Conservation (phyloP, 23 tunicate genomes). For the Aplidium turbinatum region DNA sequence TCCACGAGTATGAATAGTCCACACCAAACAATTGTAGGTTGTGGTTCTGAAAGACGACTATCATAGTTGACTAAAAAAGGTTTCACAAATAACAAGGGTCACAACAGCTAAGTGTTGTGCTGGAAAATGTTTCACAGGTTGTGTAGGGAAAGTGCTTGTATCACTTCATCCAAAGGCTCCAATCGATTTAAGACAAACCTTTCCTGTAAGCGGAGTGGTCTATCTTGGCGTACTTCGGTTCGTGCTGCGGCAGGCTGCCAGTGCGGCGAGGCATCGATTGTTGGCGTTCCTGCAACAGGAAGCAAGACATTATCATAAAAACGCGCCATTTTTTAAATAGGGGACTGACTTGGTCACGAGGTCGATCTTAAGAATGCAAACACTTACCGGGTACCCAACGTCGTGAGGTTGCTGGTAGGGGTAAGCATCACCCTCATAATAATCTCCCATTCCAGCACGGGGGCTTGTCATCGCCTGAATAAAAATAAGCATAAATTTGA, state of each 20-base stretch:
- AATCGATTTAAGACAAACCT: conserved; percentile 18
- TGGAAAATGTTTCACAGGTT: no score
- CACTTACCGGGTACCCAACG: conserved; percentile 12
- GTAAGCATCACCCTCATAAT: conserved; percentile 2
- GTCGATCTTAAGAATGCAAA: not conserved
- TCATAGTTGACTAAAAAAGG: no score
- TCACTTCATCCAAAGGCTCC: no score
- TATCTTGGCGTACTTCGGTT: conserved; percentile 31
- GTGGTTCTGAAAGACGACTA: no score
- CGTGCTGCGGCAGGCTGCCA: conserved; percentile 34
- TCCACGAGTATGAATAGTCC: no score
- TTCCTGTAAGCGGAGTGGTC: conserved; percentile 26
- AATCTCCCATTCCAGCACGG: no score
- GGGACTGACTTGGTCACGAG: not conserved
- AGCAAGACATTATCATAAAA: not conserved
- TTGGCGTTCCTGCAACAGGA: not conserved
- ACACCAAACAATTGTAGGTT: no score
- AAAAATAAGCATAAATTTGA: no score
- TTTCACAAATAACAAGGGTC: no score
- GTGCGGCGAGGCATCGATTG: not conserved
- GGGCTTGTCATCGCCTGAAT: no score
- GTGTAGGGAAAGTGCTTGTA: no score
- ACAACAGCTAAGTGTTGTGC: no score
- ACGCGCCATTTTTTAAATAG: not conserved
- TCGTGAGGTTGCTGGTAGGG: conserved; percentile 24